These are phyloP conservation scores for Elaphurus davidianus DNA, from an alignment of 2,113 vertebrate species.

Conservation along the genomic window DNA sequence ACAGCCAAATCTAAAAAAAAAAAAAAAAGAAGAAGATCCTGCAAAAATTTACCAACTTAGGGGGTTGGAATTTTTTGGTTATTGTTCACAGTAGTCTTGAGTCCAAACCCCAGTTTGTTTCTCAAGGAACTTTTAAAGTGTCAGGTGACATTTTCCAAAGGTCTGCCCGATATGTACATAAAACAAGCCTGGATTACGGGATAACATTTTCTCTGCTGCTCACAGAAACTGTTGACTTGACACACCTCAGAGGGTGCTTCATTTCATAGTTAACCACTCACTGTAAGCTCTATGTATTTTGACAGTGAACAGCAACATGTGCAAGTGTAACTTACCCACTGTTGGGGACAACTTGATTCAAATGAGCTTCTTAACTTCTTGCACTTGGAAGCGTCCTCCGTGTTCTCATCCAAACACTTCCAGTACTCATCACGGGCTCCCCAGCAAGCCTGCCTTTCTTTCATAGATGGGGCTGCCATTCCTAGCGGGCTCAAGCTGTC, in stretches of 20 bases:
- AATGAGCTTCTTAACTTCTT: slow-evolving; percentile 82
- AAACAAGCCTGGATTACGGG: neutral
- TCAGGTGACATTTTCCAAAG: neutral
- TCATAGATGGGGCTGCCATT: slow-evolving; percentile 90
- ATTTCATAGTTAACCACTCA: neutral
- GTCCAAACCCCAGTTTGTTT: neutral
- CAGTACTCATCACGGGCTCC: slow-evolving; percentile 89
- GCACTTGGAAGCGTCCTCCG: slow-evolving; percentile 81
- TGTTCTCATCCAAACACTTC: slow-evolving; percentile 89
- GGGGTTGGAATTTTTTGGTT: neutral
- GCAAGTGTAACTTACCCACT: slow-evolving; percentile 87
- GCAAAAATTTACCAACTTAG: neutral
- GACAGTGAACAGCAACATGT: neutral
- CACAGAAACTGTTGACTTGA: neutral
- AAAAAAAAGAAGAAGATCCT: neutral
- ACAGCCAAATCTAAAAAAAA: neutral
- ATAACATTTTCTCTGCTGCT: neutral
- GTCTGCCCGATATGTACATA: neutral
- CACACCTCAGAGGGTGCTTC: accelerated
- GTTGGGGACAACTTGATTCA: slow-evolving; percentile 89
- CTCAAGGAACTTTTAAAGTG: neutral
- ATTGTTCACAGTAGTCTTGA: neutral
- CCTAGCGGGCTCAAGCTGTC: neutral
- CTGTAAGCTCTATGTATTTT: neutral
- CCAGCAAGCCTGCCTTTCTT: slow-evolving; percentile 91